Conservation (phyloP, 2,113 vertebrate genomes). For the Scatophagus argus region DNA sequence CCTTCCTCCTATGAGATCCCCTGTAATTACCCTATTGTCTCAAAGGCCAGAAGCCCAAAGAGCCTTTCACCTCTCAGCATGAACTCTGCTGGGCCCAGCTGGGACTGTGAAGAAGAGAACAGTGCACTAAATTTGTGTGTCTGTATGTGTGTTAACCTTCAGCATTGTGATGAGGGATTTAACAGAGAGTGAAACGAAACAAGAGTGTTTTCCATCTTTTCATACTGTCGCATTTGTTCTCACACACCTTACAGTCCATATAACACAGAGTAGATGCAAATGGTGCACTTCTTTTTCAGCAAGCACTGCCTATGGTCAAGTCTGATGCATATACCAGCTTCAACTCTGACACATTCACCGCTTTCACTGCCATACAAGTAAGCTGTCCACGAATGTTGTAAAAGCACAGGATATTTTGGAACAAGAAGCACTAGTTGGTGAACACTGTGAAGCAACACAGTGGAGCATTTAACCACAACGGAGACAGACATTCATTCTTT, state of each 20-base stretch:
- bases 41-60: constrained; percentile 65
- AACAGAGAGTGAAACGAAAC: not conserved
- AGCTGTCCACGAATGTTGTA: not conserved
- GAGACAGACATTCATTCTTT: too few relatives aligned
- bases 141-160: constrained; percentile 11
- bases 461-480: too few relatives aligned
- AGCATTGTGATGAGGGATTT: not conserved
- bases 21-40: constrained; percentile 80
- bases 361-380: not conserved
- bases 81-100: constrained; percentile 70
- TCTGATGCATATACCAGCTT: not conserved
- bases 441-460: too few relatives aligned
- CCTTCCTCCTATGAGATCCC: constrained; percentile 64
- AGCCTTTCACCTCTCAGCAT: constrained; percentile 42
- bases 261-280: not conserved
- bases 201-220: not conserved
- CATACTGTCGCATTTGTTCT: not conserved
- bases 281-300: not conserved
- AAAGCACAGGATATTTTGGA: not conserved
- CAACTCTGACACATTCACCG: not conserved
- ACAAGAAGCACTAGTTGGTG: too few relatives aligned
- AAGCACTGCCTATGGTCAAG: not conserved
- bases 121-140: not conserved
- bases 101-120: constrained; percentile 44
- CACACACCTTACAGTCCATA: not conserved